A percentile compares a stretch with the other conserved stretches of the same genome.
Conservation (phyloP, 1,140 invertebrate species). For the Mycetomoellerius zeteki region DNA sequence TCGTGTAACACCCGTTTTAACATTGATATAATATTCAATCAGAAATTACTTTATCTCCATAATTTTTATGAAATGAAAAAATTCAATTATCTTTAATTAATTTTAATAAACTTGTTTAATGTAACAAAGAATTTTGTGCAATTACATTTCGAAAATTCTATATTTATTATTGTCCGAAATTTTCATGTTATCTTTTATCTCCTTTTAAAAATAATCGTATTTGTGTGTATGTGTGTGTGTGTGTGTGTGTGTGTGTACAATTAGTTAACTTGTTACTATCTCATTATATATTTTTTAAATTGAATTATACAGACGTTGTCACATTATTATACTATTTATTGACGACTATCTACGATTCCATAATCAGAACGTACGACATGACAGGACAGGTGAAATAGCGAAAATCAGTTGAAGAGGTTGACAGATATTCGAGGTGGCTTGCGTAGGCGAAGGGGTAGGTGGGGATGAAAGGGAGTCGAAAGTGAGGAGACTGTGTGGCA, state of each 20-base stretch:
- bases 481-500: conserved; percentile 46
- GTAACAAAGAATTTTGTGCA: not conserved
- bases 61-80: conserved; percentile 13
- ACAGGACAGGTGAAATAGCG: conserved; percentile 56
- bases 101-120: not conserved
- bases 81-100: not conserved
- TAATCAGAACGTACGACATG: conserved; percentile 20
- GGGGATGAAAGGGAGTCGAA: conserved; percentile 21
- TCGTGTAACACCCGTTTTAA: not conserved
- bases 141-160: conserved; percentile 4
- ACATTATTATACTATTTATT: conserved; percentile 1
- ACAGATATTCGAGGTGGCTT: conserved; percentile 48
- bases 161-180: not conserved
- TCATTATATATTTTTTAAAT: not conserved
- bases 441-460: conserved; percentile 27
- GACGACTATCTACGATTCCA: not conserved
- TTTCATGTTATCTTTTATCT: not conserved
- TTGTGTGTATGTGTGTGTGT: not conserved
- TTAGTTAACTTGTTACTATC: too few species aligned
- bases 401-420: conserved; percentile 44
- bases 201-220: conserved; percentile 10
- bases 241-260: too few species aligned
- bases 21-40: not conserved
- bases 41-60: not conserved
- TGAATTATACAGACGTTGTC: not conserved